Conservation (phyloP, 2,797 vertebrate genomes). For the Triplophysa yarkandensis region DNA sequence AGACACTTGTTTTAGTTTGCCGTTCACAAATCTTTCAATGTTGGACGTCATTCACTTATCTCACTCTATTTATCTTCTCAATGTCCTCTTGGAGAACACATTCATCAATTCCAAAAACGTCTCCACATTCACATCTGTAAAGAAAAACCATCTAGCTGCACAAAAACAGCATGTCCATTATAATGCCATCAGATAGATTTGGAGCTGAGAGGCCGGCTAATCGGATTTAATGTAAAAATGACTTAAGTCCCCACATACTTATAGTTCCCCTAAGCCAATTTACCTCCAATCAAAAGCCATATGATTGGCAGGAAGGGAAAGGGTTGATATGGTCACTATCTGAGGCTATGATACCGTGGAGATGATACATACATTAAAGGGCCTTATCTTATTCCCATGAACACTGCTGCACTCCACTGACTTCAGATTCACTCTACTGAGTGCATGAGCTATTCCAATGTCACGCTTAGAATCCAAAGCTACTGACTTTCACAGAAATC, state of each 20-base stretch:
- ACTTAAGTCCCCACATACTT: constrained; percentile 73
- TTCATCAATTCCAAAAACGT: constrained; percentile 14
- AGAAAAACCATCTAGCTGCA: constrained; percentile 12
- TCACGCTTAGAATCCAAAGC: constrained; percentile 23
- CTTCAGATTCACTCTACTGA: constrained; percentile 16
- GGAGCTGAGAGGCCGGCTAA: constrained; percentile 71
- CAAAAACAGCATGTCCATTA: constrained; percentile 62
- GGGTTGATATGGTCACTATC: constrained; percentile 66
- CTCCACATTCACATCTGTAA: not conserved
- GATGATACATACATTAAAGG: constrained; percentile 63
- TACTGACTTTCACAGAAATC: not conserved
- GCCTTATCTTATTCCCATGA: constrained; percentile 54
- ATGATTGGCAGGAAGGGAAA: constrained; percentile 73
- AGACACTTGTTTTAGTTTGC: not conserved
- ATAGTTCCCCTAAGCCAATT: constrained; percentile 79
- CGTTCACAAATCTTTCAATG: constrained; percentile 10
- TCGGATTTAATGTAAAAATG: constrained; percentile 75
- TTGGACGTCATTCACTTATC: constrained; percentile 14
- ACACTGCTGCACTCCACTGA: constrained; percentile 59
- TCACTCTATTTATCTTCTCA: not conserved
- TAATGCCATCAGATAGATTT: constrained; percentile 69
- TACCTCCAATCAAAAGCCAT: constrained; percentile 74
- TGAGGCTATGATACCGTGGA: constrained; percentile 62
- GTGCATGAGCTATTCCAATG: constrained; percentile 26
- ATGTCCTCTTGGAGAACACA: not conserved